Evolutionary conservation across 2,888 invertebrate genomes (phyloP).

Genomic region (Pyralis farinalis): DNA sequence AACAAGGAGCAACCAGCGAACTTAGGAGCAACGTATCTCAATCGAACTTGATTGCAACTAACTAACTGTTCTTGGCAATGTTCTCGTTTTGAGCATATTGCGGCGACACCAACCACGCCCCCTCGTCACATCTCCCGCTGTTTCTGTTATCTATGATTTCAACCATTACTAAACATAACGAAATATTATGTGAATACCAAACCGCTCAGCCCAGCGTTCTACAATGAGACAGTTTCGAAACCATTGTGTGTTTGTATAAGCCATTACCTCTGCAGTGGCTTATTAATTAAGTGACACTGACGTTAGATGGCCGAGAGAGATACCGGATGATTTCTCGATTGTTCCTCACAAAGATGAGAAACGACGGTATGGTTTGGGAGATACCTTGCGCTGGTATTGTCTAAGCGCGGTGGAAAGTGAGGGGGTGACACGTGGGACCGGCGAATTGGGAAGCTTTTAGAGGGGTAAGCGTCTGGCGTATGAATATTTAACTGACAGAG

Average conservation of each 20-base stretch:
- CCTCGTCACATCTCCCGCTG: too few relatives aligned
- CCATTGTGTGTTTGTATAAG: slow-evolving; percentile 29
- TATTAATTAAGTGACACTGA: slow-evolving; percentile 62
- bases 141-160: too few relatives aligned
- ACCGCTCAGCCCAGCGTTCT: neutral
- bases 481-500: too few relatives aligned
- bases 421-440: slow-evolving; percentile 30
- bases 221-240: slow-evolving; percentile 11
- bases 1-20: too few relatives aligned
- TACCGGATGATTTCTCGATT: slow-evolving; percentile 62
- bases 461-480: too few relatives aligned
- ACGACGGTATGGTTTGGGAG: slow-evolving; percentile 41
- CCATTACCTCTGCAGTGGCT: slow-evolving; percentile 29
- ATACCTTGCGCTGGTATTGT: slow-evolving; percentile 31
- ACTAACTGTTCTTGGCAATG: too few relatives aligned
- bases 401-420: slow-evolving; percentile 44
- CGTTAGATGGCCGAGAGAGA: slow-evolving; percentile 63
- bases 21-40: too few relatives aligned
- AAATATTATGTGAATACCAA: slow-evolving; percentile 7
- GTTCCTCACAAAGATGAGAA: slow-evolving; percentile 40
- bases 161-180: neutral
- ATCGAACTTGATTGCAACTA: too few relatives aligned
- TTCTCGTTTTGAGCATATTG: too few relatives aligned
- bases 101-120: too few relatives aligned
- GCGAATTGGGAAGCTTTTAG: neutral